These are phyloP conservation scores for Myripristis jacobus DNA, from an alignment of 2,797 vertebrate species.

Conservation along the genomic window DNA sequence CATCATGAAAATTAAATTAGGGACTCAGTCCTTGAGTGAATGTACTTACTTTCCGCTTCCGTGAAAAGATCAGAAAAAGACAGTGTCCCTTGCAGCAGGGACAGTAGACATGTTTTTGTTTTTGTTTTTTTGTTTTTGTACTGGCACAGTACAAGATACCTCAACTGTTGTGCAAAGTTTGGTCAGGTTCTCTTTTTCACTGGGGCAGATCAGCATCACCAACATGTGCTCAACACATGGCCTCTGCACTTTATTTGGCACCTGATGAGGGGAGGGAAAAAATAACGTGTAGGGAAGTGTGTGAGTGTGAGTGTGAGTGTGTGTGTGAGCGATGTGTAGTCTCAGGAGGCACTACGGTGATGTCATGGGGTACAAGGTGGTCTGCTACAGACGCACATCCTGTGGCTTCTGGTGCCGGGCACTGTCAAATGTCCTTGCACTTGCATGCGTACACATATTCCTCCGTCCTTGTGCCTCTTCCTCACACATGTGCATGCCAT, in stretches of 20 bases:
- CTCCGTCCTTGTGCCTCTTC: background rate
- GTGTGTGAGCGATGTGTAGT: slow-evolving; percentile 8
- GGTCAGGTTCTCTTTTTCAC: slow-evolving; percentile 25
- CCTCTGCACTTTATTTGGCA: slow-evolving; percentile 60
- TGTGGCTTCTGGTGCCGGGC: slow-evolving; percentile 58
- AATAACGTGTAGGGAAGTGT: slow-evolving; percentile 22
- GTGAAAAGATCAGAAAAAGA: no score
- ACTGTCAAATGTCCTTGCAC: slow-evolving; percentile 40
- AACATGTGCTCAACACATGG: slow-evolving; percentile 74
- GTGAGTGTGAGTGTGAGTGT: slow-evolving; percentile 27
- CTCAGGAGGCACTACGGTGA: slow-evolving; percentile 57
- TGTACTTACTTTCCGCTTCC: no score
- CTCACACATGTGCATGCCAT: slow-evolving; percentile 4
- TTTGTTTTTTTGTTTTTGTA: slow-evolving; percentile 38
- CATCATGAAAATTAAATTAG: no score
- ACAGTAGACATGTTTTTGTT: slow-evolving; percentile 27
- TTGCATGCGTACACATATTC: slow-evolving; percentile 12
- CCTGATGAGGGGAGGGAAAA: slow-evolving; percentile 52
- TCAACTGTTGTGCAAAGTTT: slow-evolving; percentile 33
- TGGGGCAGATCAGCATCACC: slow-evolving; percentile 12
- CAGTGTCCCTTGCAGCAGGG: background rate
- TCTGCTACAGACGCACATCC: slow-evolving; percentile 68
- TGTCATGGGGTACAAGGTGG: slow-evolving; percentile 71
- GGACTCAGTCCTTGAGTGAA: no score
- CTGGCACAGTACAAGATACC: slow-evolving; percentile 4